Percentiles rank a stretch among this genome's conserved stretches.
Conservation (phyloP, 2,797 vertebrate genomes). For the Leptoclinus maculatus region DNA sequence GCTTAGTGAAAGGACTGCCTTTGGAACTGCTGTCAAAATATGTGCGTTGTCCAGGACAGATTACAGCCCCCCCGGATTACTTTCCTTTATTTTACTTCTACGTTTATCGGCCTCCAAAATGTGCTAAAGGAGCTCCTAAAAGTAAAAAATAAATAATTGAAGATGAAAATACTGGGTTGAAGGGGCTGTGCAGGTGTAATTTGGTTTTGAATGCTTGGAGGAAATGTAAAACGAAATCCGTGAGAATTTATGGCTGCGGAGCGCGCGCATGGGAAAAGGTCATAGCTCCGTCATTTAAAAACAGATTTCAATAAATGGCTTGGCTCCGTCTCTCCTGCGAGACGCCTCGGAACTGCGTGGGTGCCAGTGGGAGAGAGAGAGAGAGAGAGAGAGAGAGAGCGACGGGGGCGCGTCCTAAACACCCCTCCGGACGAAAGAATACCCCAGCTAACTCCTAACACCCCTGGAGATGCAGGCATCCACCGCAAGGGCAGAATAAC, state of each 20-base stretch:
- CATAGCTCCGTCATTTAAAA: conserved; percentile 78
- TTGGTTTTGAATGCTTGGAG: conserved; percentile 73
- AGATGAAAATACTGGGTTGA: conserved; percentile 68
- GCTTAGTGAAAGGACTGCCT: conserved; percentile 62
- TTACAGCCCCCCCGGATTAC: conserved; percentile 17
- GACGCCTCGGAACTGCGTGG: conserved; percentile 50
- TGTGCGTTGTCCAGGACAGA: conserved; percentile 57
- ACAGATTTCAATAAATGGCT: conserved; percentile 79
- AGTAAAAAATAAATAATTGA: conserved; percentile 63
- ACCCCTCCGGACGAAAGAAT: conserved; percentile 67
- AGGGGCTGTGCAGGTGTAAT: conserved; percentile 69
- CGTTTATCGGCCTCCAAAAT: conserved; percentile 52
- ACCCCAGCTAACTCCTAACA: conserved; percentile 71
- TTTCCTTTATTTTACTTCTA: conserved; percentile 36
- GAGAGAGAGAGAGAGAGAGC: conserved; percentile 24
- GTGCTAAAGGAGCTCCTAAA: conserved; percentile 52
- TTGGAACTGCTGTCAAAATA: conserved; percentile 64
- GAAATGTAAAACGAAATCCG: conserved; percentile 80
- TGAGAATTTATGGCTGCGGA: conserved; percentile 73
- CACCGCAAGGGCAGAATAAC: conserved; percentile 55
- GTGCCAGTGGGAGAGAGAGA: conserved; percentile 41
- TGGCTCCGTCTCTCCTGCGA: conserved; percentile 57
- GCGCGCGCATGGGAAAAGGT: conserved; percentile 73
- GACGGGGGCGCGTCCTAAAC: conserved; percentile 57
- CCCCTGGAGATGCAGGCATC: conserved; percentile 68